These are phyloP conservation scores for Psittacula echo DNA, from an alignment of 2,797 vertebrate species.

Conservation along the genomic window DNA sequence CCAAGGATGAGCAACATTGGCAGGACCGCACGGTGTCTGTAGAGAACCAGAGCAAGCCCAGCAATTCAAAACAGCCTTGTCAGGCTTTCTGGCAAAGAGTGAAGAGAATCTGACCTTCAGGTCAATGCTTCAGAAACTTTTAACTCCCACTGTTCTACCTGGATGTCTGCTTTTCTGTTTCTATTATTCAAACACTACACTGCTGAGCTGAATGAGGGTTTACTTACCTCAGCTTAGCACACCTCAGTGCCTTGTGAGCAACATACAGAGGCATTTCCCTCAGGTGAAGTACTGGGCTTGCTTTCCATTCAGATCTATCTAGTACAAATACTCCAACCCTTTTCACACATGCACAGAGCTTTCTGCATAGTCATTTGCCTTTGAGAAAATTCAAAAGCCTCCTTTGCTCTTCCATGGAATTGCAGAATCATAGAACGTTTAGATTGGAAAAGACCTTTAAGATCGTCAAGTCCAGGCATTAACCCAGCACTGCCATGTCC, in stretches of 20 bases:
- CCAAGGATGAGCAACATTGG: background rate
- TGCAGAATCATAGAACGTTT: background rate
- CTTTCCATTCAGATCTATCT: background rate
- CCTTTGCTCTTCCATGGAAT: background rate
- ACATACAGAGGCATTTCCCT: background rate
- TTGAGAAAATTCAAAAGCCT: background rate
- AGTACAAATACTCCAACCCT: background rate
- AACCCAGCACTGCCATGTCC: background rate
- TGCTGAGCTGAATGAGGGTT: background rate
- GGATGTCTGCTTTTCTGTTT: background rate
- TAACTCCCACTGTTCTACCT: background rate
- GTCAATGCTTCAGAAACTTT: background rate
- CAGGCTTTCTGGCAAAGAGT: background rate
- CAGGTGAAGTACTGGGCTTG: background rate
- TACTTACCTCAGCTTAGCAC: background rate
- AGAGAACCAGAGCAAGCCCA: background rate
- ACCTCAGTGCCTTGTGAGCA: background rate
- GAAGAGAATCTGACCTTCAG: background rate
- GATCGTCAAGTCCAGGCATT: background rate
- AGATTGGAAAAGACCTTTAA: background rate
- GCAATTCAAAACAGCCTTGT: background rate
- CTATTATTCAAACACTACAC: background rate
- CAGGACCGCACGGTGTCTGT: fast-evolving
- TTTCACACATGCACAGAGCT: fast-evolving
- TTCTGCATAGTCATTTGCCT: background rate